phyloP scores from a whole-genome alignment of 2,888 invertebrate genomes.

The Acanthosepion lycidas region DNA sequence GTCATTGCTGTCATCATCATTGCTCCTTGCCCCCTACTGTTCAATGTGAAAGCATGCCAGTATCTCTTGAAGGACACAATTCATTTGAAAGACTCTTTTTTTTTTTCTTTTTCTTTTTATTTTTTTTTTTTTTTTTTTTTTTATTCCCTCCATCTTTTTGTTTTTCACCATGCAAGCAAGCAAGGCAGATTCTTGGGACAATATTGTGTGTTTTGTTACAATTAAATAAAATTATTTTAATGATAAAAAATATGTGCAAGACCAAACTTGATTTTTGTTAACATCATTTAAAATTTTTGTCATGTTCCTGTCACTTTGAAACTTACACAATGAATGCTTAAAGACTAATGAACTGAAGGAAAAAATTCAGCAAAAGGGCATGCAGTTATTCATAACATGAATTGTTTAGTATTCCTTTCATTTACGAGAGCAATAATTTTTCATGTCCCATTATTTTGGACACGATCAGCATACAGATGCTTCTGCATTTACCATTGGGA shows the following conservation, averaged over 20 bases:
- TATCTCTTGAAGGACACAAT: not conserved
- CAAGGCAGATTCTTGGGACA: not conserved
- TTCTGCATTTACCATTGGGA: constrained; percentile 22
- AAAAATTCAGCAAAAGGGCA: not conserved
- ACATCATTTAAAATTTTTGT: not conserved
- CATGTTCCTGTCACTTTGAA: not conserved
- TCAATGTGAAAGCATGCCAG: not conserved
- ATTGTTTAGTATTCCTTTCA: not conserved
- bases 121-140: constrained; percentile 5
- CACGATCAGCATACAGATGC: not conserved
- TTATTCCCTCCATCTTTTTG: too few relatives aligned
- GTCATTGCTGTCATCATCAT: not conserved
- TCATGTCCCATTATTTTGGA: not conserved
- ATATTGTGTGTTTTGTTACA: not conserved
- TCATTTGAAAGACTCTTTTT: not conserved
- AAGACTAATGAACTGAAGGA: not conserved
- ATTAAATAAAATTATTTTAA: not conserved
- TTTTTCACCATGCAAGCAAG: not conserved
- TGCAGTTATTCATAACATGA: not conserved
- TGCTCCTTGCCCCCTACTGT: not conserved
- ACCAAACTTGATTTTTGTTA: too few relatives aligned
- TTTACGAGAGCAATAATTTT: not conserved
- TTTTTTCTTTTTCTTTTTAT: not conserved
- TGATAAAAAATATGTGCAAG: not conserved
- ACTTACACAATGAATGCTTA: not conserved